Base-by-base conservation (phyloP, 2,113 vertebrate species). In the Macquaria ambigua region DNA sequence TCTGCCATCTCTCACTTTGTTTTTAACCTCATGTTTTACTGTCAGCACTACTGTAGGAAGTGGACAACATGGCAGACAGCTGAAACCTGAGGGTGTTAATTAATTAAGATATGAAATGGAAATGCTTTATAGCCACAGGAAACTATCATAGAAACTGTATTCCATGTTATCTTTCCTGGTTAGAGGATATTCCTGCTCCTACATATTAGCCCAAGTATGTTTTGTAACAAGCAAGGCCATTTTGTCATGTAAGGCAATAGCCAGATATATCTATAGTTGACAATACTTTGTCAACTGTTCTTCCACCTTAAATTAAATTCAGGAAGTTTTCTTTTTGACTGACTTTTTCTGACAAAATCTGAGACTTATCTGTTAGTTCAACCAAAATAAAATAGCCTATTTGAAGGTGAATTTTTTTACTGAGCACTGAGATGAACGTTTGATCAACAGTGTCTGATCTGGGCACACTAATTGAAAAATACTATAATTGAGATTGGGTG, bases 1-100 rank as follows among this genome's bases (percentile, higher is more conserved):
- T 82, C 73, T 75, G 77, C 67, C 82, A 69, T 78, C 83, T 79
- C 63, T 74, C 58, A 43, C 82, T 83, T 76, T 66, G 81, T 83
- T 73, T 90, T 86, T 76, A 75, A 52, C 82, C 43, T 31, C n/a
- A 1, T 62, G 31, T 69, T 85, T 87, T 81, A 81, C 58, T 74
- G 73, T 81, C 48, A 25, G 69, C 73, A 41, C 21, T 16, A 11
- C 62, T 69, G 71, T 58, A 62, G 71, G 58, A 68, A 46, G 73
- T 23, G 52, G 68, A 62, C 82, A 63, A 8, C 58, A 21, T 12
- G 74, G 48, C 55, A 41, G 63, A 37, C 4, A 10, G 41, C 58
- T 21, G 43, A 79, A 64, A 83, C 46, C 20, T 0, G 37, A 66
- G 39, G 15, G 48, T 12, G 72, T 8, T 52, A 48, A 66, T 67